Evolutionary conservation across 2,888 invertebrate genomes (phyloP).

Genomic region (Diploptera punctata): DNA sequence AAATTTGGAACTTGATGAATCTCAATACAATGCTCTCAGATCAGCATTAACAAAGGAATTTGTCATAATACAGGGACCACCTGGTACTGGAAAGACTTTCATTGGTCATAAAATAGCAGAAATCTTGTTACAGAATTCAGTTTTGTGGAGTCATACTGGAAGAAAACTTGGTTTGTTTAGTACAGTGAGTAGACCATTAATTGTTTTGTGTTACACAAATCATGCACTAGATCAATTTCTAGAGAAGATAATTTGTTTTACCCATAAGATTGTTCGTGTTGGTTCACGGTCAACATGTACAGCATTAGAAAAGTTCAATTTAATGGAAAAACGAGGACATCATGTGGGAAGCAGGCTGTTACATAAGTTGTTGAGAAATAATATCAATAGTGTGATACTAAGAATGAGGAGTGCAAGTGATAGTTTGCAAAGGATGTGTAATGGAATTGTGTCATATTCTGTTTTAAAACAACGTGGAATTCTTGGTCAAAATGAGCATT

Average conservation of each 20-base stretch:
- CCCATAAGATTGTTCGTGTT: slow-evolving; percentile 68
- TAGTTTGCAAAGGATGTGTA: no score
- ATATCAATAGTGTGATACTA: slow-evolving; percentile 32
- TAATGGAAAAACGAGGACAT: slow-evolving; percentile 11
- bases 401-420: slow-evolving; percentile 44
- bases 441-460: slow-evolving; percentile 47
- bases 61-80: slow-evolving; percentile 84
- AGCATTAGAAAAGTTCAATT: slow-evolving; percentile 42
- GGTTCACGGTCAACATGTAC: slow-evolving; percentile 72
- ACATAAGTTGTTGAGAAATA: not conserved
- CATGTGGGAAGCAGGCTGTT: not conserved
- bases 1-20: slow-evolving; percentile 64
- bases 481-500: not conserved
- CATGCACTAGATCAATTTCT: slow-evolving; percentile 88
- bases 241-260: slow-evolving; percentile 67
- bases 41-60: slow-evolving; percentile 74
- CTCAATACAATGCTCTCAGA: slow-evolving; percentile 71
- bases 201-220: slow-evolving; percentile 84
- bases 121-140: not conserved
- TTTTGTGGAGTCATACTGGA: not conserved
- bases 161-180: not conserved
- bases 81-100: slow-evolving; percentile 87
- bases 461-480: slow-evolving; percentile 2
- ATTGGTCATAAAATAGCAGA: slow-evolving; percentile 78
- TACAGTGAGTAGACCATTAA: no score